Evolutionary conservation across 2,113 vertebrate species (phyloP), one percentile per base, ranked within the genome.

Genomic region (Cettia cetti): DNA sequence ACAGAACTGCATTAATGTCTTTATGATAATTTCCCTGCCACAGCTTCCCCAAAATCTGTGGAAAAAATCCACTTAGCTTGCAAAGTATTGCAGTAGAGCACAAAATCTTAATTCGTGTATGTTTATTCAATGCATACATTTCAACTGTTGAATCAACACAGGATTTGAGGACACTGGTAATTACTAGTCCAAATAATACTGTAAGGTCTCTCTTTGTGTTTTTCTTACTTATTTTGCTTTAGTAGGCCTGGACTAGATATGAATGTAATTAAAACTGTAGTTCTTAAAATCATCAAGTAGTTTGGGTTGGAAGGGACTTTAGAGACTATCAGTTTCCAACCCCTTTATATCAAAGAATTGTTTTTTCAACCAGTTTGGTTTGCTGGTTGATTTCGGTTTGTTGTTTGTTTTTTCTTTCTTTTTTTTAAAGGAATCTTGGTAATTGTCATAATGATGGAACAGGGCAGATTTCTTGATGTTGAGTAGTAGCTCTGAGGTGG

Each of bases 51-150:
- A 45, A 82, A 54, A 20, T 70, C 11, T 33, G 1, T 14, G 10
- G 21, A 10, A 77, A 65, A 33, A 21, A 7, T 0, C 0, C 9
- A 21, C 3, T 0, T 24, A 17, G 21, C 35, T 74, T 84, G 15
- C 33, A 42, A 53, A 92, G 21, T 57, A 26, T 13, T 66, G 17
- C 15, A 61, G 42, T 49, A 40, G 22, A 26, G 56, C 26, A 27
- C 18, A 64, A 82, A 79, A 68, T 30, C 2, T 2, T 15, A 49
- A 5, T 45, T 72, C 4, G 4, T n/a, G 2, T 57, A 10, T 54
- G 2, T 52, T 76, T 92, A 44, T 71, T 71, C 11, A 22, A 9
- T 63, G 15, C 31, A 31, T 27, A 44, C 11, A 9, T 82, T 50
- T 15, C 52, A 21, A 28, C 40, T 52, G 12, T 17, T 71, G 35